Evolutionary conservation across 1,140 invertebrate species (phyloP).

Genomic region (Drosophila mojavensis): DNA sequence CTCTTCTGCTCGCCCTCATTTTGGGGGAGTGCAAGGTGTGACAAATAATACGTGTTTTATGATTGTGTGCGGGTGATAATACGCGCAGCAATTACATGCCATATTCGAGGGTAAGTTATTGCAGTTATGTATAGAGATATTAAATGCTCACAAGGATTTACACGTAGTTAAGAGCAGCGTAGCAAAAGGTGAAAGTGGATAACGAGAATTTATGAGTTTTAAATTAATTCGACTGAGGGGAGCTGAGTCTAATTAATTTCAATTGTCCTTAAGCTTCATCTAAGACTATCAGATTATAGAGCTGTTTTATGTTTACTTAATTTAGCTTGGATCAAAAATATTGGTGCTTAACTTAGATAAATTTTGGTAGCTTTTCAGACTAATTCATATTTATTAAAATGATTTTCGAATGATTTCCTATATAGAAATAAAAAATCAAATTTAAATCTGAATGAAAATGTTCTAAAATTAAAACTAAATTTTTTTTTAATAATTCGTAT

Average conservation of each 20-base stretch:
- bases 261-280: background rate
- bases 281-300: background rate
- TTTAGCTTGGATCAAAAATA: background rate
- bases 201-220: background rate
- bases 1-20: background rate
- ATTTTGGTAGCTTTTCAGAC: no score
- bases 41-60: constrained; percentile 65
- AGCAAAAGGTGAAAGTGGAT: background rate
- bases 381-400: no score
- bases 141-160: constrained; percentile 1
- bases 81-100: constrained; percentile 54
- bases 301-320: background rate
- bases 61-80: constrained; percentile 52
- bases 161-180: background rate
- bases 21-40: constrained; percentile 62
- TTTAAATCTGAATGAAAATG: no score
- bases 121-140: background rate
- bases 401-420: no score
- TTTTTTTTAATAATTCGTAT: no score
- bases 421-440: no score
- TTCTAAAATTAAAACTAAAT: no score
- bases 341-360: no score
- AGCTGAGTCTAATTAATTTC: background rate
- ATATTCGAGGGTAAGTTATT: constrained; percentile 29
- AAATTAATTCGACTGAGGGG: background rate